Evolutionary conservation across 2,797 vertebrate species (phyloP).

Genomic region (Fundulus diaphanus): DNA sequence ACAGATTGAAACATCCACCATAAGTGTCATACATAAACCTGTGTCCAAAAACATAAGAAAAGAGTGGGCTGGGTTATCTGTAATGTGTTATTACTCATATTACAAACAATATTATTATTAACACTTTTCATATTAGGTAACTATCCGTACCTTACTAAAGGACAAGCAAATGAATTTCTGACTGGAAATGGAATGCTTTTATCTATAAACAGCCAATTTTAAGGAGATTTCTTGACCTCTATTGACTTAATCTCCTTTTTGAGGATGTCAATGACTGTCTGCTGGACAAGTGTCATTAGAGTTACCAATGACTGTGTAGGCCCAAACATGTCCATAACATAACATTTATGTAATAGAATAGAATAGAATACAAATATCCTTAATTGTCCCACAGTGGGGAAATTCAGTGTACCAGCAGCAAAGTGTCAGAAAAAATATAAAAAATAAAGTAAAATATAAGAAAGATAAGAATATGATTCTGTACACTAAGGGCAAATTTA

Average conservation of each 20-base stretch:
- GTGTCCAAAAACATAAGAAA: background rate
- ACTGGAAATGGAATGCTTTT: background rate
- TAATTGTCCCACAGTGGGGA: background rate
- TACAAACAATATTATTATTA: too few relatives aligned
- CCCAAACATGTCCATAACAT: too few relatives aligned
- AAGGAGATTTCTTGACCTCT: background rate
- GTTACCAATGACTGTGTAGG: too few relatives aligned
- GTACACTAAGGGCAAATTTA: too few relatives aligned
- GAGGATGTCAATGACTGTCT: background rate
- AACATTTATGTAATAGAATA: background rate
- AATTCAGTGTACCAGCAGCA: background rate
- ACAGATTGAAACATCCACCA: conserved; percentile 15
- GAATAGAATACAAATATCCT: background rate
- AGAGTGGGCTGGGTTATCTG: background rate
- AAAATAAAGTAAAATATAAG: too few relatives aligned
- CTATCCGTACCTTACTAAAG: background rate
- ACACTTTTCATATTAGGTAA: background rate
- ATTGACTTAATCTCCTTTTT: too few relatives aligned
- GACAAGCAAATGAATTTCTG: background rate
- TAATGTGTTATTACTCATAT: background rate
- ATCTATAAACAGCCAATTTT: background rate
- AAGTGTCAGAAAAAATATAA: too few relatives aligned
- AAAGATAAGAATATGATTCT: too few relatives aligned
- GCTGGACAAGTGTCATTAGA: background rate
- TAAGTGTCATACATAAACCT: background rate